Percentiles rank a stretch among this genome's conserved stretches.
Evolutionary conservation across 2,113 vertebrate species (phyloP).

Genomic region (Phylloscopus whistleri): DNA sequence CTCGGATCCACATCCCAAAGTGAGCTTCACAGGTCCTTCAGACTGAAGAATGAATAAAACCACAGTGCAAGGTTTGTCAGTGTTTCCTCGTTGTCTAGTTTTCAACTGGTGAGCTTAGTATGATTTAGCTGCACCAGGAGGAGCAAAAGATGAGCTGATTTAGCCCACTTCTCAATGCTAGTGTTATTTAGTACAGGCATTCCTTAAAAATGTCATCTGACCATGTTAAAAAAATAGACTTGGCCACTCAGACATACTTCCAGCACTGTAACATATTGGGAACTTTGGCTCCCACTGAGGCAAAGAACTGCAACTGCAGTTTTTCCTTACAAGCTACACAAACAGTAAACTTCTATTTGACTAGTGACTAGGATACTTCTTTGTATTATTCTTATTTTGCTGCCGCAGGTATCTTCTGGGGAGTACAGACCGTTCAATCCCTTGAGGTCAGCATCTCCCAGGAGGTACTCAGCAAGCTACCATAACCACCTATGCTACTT

Average conservation of each 20-base stretch:
- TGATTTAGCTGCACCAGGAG: neutral
- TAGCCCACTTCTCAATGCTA: neutral
- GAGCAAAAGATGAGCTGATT: neutral
- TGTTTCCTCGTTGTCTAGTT: neutral
- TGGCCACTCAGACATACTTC: neutral
- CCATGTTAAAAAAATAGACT: neutral
- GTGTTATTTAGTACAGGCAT: neutral
- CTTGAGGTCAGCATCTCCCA: slow-evolving; percentile 4
- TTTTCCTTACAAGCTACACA: neutral
- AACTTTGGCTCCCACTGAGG: neutral
- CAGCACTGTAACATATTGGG: neutral
- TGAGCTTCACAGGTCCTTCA: neutral
- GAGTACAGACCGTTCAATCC: neutral
- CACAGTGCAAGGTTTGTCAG: neutral
- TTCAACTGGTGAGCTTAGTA: neutral
- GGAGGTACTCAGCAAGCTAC: slow-evolving; percentile 1
- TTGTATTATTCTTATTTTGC: neutral
- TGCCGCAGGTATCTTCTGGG: neutral
- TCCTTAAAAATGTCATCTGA: neutral
- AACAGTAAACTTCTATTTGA: neutral
- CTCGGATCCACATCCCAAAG: neutral
- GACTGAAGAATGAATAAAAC: neutral
- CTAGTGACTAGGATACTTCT: neutral
- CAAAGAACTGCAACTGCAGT: neutral
- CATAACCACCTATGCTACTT: neutral